Evolutionary conservation across 2,888 invertebrate genomes (phyloP).

Genomic region (Drosophila barbarae): DNA sequence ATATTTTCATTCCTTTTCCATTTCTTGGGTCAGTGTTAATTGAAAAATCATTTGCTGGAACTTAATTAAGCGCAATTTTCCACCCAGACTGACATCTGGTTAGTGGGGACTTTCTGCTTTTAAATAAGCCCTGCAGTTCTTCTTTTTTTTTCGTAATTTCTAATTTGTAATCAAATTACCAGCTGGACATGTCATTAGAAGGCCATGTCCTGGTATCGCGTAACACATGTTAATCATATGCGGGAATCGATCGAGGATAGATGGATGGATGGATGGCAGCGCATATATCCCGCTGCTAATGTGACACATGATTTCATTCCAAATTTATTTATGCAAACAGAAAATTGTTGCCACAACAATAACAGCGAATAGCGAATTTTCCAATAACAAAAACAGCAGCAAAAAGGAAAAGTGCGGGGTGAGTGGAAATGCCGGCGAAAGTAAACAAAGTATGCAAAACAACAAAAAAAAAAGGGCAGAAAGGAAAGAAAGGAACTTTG

Average conservation of each 20-base stretch:
- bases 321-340: slow-evolving; percentile 66
- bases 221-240: slow-evolving; percentile 52
- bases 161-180: slow-evolving; percentile 30
- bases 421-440: slow-evolving; percentile 33
- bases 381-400: slow-evolving; percentile 20
- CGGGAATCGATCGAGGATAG: slow-evolving; percentile 15
- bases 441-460: slow-evolving; percentile 64
- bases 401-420: background rate
- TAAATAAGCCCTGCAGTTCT: slow-evolving; percentile 8
- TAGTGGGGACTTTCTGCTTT: background rate
- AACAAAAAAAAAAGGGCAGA: slow-evolving; percentile 25
- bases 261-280: slow-evolving; percentile 11
- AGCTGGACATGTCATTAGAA: slow-evolving; percentile 21
- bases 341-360: slow-evolving; percentile 29
- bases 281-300: slow-evolving; percentile 56
- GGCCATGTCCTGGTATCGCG: background rate
- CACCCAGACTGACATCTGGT: background rate
- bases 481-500: slow-evolving; percentile 45
- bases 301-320: slow-evolving; percentile 67
- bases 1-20: slow-evolving; percentile 56
- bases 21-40: slow-evolving; percentile 46
- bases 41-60: slow-evolving; percentile 61
- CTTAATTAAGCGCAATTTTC: slow-evolving; percentile 48
- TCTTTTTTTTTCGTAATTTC: slow-evolving; percentile 6
- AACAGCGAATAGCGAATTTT: slow-evolving; percentile 18